A percentile compares a stretch with the other conserved stretches of the same genome.
Evolutionary conservation across 2,888 invertebrate species (phyloP).

Genomic region (Eupithecia vulgata): DNA sequence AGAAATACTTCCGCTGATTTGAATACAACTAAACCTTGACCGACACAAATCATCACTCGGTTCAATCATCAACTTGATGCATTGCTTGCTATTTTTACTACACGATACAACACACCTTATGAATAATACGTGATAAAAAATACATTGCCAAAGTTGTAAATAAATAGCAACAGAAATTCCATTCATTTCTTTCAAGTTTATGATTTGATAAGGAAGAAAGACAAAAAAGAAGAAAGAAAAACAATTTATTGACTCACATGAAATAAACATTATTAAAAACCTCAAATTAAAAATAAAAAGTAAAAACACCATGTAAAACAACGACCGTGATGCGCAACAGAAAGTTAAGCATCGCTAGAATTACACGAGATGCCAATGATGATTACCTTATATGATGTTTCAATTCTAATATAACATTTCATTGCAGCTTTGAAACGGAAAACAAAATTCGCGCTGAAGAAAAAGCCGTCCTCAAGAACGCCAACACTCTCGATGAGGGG

Average conservation of each 20-base stretch:
- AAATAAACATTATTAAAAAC: too few species aligned
- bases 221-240: too few species aligned
- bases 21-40: conserved; percentile 63
- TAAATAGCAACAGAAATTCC: neutral
- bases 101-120: neutral
- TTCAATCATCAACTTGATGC: conserved; percentile 2
- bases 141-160: neutral
- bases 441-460: conserved; percentile 83
- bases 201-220: too few species aligned
- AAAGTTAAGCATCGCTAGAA: too few species aligned
- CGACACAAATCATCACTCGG: conserved; percentile 49
- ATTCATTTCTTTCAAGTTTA: neutral
- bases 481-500: conserved; percentile 78
- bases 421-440: conserved; percentile 79
- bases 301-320: too few species aligned
- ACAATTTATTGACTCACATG: too few species aligned
- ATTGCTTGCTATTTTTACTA: neutral
- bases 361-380: too few species aligned
- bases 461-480: conserved; percentile 78
- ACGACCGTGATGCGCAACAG: too few species aligned
- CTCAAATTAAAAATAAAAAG: too few species aligned
- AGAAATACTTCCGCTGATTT: conserved; percentile 49
- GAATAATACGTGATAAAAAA: neutral
- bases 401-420: conserved; percentile 24
- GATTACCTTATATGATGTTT: neutral